Percentiles rank a stretch among this genome's conserved stretches.
phyloP scores from a whole-genome alignment of 1,140 invertebrate genomes.

The Trissolcus basalis region DNA sequence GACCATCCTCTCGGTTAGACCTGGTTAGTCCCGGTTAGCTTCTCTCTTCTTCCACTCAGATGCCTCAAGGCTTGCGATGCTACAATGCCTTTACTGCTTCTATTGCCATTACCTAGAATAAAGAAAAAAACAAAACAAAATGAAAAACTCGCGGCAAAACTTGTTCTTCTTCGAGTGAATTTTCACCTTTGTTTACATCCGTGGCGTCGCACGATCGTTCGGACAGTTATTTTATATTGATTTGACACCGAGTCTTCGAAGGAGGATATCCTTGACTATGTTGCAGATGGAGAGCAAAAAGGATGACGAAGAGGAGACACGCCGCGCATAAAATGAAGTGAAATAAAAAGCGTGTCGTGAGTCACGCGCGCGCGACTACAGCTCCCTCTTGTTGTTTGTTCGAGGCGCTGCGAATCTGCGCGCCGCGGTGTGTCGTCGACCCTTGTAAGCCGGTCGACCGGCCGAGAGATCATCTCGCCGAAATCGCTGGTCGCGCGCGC shows the following conservation, averaged over 20 bases:
- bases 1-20: slow-evolving; percentile 24
- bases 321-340: slow-evolving; percentile 16
- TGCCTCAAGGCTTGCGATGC: too few relatives aligned
- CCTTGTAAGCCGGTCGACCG: slow-evolving; percentile 51
- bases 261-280: slow-evolving; percentile 22
- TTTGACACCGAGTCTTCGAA: too few relatives aligned
- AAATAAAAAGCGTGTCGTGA: slow-evolving; percentile 63
- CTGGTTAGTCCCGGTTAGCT: slow-evolving; percentile 31
- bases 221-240: too few relatives aligned
- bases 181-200: too few relatives aligned
- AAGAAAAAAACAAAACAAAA: too few relatives aligned
- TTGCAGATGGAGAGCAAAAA: slow-evolving; percentile 21
- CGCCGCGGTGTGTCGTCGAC: slow-evolving; percentile 65
- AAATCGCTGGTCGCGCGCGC: slow-evolving; percentile 43
- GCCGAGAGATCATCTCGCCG: slow-evolving; percentile 45
- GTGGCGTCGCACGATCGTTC: too few relatives aligned
- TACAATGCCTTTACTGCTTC: not conserved
- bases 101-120: not conserved
- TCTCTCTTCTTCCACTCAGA: slow-evolving; percentile 4
- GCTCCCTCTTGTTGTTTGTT: slow-evolving; percentile 41
- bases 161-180: too few relatives aligned
- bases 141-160: too few relatives aligned
- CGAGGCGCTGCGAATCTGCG: slow-evolving; percentile 44
- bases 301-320: slow-evolving; percentile 3
- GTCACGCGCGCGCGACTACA: slow-evolving; percentile 61